phyloP scores from a whole-genome alignment of 2,888 invertebrate genomes.

The Epirrhoe alternata region DNA sequence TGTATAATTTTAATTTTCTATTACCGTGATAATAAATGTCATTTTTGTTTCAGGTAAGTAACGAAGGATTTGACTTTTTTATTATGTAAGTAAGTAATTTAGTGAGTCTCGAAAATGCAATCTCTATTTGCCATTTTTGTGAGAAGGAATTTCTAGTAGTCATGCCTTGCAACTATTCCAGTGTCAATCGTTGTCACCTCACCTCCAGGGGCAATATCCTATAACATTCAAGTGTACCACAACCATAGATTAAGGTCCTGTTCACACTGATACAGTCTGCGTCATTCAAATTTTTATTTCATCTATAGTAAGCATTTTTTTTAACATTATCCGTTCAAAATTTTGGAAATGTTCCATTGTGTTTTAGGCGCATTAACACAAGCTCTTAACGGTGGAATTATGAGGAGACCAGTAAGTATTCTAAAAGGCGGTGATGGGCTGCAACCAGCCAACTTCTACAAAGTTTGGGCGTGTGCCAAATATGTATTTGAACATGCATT shows the following conservation, averaged over 20 bases:
- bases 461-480: too few species aligned
- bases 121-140: not conserved
- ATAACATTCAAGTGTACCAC: conserved; percentile 22
- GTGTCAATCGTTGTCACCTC: conserved; percentile 21
- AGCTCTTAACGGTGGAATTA: too few species aligned
- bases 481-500: too few species aligned
- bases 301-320: too few species aligned
- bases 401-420: too few species aligned
- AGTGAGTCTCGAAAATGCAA: not conserved
- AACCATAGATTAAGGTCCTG: conserved; percentile 31
- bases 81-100: conserved; percentile 20
- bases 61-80: not conserved
- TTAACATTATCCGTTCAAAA: too few species aligned
- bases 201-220: conserved; percentile 25
- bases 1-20: too few species aligned
- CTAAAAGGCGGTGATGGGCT: too few species aligned
- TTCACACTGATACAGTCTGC: conserved; percentile 1
- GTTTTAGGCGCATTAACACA: too few species aligned
- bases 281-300: not conserved
- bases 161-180: conserved; percentile 38
- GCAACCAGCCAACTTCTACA: too few species aligned
- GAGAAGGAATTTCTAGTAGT: conserved; percentile 1
- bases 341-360: too few species aligned
- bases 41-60: conserved; percentile 28
- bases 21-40: not conserved